Evolutionary conservation across 2,797 vertebrate genomes (phyloP), one percentile per base, ranked within the genome.

Genomic region (Margarornis squamiger): DNA sequence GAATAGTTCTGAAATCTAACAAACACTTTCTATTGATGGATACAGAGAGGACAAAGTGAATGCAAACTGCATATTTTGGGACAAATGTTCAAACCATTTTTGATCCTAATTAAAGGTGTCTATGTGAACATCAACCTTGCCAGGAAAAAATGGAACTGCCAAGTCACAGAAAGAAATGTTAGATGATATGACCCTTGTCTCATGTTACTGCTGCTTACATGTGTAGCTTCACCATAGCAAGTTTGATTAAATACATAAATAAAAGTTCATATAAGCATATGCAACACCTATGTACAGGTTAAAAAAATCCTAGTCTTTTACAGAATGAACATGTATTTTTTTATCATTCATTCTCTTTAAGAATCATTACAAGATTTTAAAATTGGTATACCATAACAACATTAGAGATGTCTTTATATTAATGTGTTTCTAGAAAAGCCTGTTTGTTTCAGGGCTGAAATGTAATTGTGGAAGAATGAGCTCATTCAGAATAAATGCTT

Each of bases 401-500:
- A 58, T 32, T 63, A 86, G 36, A 73, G 30, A 51, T 34, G 8
- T 48, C 51, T 66, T 96, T 65, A 45, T 58, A 86, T 61, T 29
- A 54, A 59, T 26, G 24, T 23, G n/a, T 43, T 80, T 90, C 80
- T 15, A 46, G 19, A 81, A 95, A 81, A 74, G 49, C 54, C 17
- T 39, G 21, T 34, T 92, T 86, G 66, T 86, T 95, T 91, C 66
- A n/a, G 66, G 32, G 52, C 18, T 83, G 55, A 93, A 81, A 71
- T 3, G 2, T 49, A 88, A 78, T 78, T 86, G 84, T 65, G 77
- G 57, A 49, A 90, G 80, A 92, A 93, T 9, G 15, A 80, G 30
- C 67, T 87, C 78, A 93, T 94, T 93, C 86, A 92, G 73, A 92
- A 95, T 29, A 95, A 95, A 93, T 18, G 86, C 88, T 96, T 90